Conservation (phyloP, 1,140 invertebrate genomes). For the Aleiodes sp. region DNA sequence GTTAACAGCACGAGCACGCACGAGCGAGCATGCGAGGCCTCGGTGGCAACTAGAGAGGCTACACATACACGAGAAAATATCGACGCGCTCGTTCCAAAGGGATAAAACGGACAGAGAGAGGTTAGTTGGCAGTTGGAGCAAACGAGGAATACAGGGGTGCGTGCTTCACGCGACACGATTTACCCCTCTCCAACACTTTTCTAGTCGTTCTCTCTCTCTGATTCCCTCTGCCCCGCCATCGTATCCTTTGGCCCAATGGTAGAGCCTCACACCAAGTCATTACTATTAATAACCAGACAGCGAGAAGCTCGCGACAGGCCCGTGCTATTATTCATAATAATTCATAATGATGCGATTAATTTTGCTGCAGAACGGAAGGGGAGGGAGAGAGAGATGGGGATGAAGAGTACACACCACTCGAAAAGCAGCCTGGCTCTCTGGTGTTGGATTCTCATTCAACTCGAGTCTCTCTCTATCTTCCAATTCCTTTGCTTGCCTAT, state of each 20-base stretch:
- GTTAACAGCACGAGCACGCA: slow-evolving; percentile 16
- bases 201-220: neutral
- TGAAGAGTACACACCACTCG: slow-evolving; percentile 14
- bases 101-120: slow-evolving; percentile 1
- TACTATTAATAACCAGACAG: slow-evolving; percentile 55
- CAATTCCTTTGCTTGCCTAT: slow-evolving; percentile 11
- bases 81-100: slow-evolving; percentile 20
- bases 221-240: neutral
- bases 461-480: slow-evolving; percentile 34
- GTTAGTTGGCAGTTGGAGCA: slow-evolving; percentile 16
- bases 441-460: neutral
- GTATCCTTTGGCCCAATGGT: slow-evolving; percentile 24
- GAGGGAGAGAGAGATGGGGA: slow-evolving; percentile 16
- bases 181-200: slow-evolving; percentile 24
- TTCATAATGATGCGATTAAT: slow-evolving; percentile 56
- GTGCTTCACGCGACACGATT: slow-evolving; percentile 58
- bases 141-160: slow-evolving; percentile 47
- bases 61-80: slow-evolving; percentile 19
- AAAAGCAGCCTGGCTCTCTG: neutral
- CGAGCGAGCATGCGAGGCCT: slow-evolving; percentile 9
- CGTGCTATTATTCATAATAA: slow-evolving; percentile 47
- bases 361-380: slow-evolving; percentile 39
- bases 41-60: neutral
- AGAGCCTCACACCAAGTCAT: slow-evolving; percentile 51
- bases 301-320: slow-evolving; percentile 45